Evolutionary conservation across 2,888 invertebrate genomes (phyloP), one percentile per base, ranked within the genome.

Genomic region (Oxystoma pomonae): DNA sequence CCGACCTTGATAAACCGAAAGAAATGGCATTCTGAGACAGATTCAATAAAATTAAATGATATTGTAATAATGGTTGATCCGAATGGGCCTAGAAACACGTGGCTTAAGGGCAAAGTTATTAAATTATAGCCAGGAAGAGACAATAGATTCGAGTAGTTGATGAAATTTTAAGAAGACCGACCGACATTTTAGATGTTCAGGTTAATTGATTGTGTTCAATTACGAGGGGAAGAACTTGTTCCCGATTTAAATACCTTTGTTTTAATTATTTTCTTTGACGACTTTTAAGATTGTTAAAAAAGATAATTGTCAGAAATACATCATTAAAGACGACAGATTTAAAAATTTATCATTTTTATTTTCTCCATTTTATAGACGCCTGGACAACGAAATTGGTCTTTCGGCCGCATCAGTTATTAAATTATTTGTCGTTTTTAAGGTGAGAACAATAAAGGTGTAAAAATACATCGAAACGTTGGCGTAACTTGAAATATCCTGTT

Each of bases 141-240:
- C 59, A 20, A 19, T 35, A 60, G 60, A 53, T 60, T 35, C 19
- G 53, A 21, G 16, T 55, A 35, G 55, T 55, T 16, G 55, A 61
- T 18, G 55, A 20, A 12, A 57, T 57, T 20, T 20, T 57, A 20
- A 57, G 16, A 57, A 57, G 57, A 57, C 20, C 57, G 12, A 35
- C 35, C 3, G 12, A 35, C 35, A 35, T 35, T 35, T 35, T 35
- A 35, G 35, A 35, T 35, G 35, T 35, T 3, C 35, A 35, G 3
- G 35, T 7, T 35, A 35, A 35, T 35, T 35, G 35, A 35, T 35
- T 12, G 35, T 7, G 12, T 7, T 35, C 35, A 35, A 35, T 35
- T 35, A 35, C 12, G 35, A 35, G 35, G 35, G 35, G 35, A 35
- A 35, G 35, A n/a, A n/a, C 35, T 35, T 35, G 35, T 35, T 35